Evolutionary conservation across 2,113 vertebrate genomes (phyloP).

Genomic region (Balaenoptera acutorostrata): DNA sequence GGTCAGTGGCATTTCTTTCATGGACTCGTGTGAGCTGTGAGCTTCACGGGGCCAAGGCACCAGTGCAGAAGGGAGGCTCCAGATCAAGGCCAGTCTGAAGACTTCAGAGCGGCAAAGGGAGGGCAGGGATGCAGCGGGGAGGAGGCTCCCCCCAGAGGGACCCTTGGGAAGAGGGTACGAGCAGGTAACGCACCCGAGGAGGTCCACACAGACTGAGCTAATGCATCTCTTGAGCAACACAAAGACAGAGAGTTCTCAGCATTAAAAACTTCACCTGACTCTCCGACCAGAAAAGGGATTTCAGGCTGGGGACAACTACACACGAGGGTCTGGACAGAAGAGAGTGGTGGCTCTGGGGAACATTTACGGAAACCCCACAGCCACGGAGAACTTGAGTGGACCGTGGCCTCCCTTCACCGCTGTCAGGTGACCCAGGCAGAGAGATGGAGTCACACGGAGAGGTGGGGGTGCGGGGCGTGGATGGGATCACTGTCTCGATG

Average conservation of each 20-base stretch:
- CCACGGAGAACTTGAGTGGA: neutral
- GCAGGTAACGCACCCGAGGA: fast-evolving
- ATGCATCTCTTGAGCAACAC: neutral
- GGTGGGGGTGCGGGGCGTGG: fast-evolving
- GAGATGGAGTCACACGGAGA: fast-evolving
- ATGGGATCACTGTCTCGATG: fast-evolving
- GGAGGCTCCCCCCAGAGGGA: too few relatives aligned
- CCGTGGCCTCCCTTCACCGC: fast-evolving
- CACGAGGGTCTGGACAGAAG: neutral
- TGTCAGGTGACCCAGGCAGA: neutral
- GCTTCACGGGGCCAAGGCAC: fast-evolving
- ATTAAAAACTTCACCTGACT: too few relatives aligned
- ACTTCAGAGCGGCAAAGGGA: fast-evolving
- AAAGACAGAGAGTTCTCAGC: neutral
- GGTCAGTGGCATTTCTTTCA: neutral
- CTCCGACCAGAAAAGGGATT: neutral
- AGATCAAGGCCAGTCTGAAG: neutral
- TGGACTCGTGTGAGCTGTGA: fast-evolving
- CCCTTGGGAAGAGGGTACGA: fast-evolving
- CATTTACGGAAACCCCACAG: neutral
- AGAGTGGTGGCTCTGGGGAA: neutral
- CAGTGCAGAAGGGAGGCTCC: neutral
- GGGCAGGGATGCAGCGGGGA: fast-evolving
- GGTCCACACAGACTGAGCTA: neutral
- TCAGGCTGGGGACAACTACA: neutral